phyloP scores from a whole-genome alignment of 2,797 vertebrate species.

The Acrossocheilus fasciatus region DNA sequence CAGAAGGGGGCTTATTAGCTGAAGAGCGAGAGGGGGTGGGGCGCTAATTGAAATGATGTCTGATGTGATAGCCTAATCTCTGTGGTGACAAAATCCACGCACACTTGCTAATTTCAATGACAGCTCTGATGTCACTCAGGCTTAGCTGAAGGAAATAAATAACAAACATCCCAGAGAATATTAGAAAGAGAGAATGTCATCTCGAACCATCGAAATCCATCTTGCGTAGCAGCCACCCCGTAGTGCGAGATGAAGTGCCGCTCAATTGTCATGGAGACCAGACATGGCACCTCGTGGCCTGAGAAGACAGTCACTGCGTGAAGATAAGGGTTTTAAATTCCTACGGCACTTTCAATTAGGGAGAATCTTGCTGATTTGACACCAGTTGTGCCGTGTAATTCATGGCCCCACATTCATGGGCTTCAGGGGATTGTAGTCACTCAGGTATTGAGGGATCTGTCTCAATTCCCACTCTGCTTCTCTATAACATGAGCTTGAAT shows the following conservation, averaged over 20 bases:
- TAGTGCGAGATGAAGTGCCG: constrained; percentile 53
- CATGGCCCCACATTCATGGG: constrained; percentile 15
- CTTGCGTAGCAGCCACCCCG: constrained; percentile 24
- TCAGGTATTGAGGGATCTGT: not conserved
- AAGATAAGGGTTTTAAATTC: constrained; percentile 51
- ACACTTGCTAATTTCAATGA: constrained; percentile 50
- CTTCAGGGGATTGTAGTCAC: constrained; percentile 11
- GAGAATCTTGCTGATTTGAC: constrained; percentile 36
- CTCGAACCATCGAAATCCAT: constrained; percentile 11
- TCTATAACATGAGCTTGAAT: not conserved
- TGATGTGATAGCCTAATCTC: constrained; percentile 61
- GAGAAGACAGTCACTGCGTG: constrained; percentile 45
- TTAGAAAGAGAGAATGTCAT: constrained; percentile 6
- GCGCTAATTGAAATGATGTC: constrained; percentile 63
- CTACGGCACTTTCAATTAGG: constrained; percentile 43
- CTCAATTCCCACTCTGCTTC: not conserved
- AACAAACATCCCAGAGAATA: constrained; percentile 41
- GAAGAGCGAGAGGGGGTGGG: constrained; percentile 47
- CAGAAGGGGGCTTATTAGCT: constrained; percentile 55
- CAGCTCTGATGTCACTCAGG: constrained; percentile 57
- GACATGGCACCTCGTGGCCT: constrained; percentile 39
- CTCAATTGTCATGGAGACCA: constrained; percentile 60
- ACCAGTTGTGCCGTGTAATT: constrained; percentile 48
- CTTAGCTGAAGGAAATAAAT: constrained; percentile 34
- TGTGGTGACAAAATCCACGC: constrained; percentile 55